These are phyloP conservation scores for Drosophila elegans DNA, from an alignment of 1,140 invertebrate species.

Conservation along the genomic window DNA sequence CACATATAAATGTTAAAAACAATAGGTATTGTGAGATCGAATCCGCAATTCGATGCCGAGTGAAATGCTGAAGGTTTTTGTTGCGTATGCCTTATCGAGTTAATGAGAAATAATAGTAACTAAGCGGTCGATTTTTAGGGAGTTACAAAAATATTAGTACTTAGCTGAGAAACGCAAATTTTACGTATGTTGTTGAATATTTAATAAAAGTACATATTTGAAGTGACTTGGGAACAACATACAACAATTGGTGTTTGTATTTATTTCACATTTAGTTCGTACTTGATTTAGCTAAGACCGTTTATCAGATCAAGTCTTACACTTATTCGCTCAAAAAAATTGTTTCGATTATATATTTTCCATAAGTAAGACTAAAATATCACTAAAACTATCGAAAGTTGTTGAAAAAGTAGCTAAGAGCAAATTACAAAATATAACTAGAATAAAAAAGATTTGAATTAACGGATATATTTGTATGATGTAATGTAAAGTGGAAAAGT, in stretches of 20 bases:
- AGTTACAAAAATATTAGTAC: slow-evolving; percentile 21
- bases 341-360: slow-evolving; percentile 37
- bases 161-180: slow-evolving; percentile 24
- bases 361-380: slow-evolving; percentile 41
- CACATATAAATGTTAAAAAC: slow-evolving; percentile 81
- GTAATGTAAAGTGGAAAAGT: slow-evolving; percentile 72
- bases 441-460: slow-evolving; percentile 35
- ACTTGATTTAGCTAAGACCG: slow-evolving; percentile 26
- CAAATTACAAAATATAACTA: slow-evolving; percentile 29
- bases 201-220: slow-evolving; percentile 29
- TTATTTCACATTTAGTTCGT: slow-evolving; percentile 43
- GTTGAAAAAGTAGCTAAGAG: slow-evolving; percentile 45
- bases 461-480: slow-evolving; percentile 47
- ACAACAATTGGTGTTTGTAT: slow-evolving; percentile 66
- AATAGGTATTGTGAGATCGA: slow-evolving; percentile 43
- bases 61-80: slow-evolving; percentile 53
- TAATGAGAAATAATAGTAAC: slow-evolving; percentile 11
- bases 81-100: slow-evolving; percentile 59
- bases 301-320: slow-evolving; percentile 24
- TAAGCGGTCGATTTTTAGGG: slow-evolving; percentile 28
- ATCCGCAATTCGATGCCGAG: slow-evolving; percentile 13
- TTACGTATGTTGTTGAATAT: slow-evolving; percentile 50
- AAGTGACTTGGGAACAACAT: slow-evolving; percentile 74
- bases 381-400: slow-evolving; percentile 48
- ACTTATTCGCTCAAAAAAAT: slow-evolving; percentile 59